Percentiles rank a stretch among this genome's conserved stretches.
phyloP scores from a whole-genome alignment of 2,888 invertebrate genomes.

The Conus canariensis region DNA sequence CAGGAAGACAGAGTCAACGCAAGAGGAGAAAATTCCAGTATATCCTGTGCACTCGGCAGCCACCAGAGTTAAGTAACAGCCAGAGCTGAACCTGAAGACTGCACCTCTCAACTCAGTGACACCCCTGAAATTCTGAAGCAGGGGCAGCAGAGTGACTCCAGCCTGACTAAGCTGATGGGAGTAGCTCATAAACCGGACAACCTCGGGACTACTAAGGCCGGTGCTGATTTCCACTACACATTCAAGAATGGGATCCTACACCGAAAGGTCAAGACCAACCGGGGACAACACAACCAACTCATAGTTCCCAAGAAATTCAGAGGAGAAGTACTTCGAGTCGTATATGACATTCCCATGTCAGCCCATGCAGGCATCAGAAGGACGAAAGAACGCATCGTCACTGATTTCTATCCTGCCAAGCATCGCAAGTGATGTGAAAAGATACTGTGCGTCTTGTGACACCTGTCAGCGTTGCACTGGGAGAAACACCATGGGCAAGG shows the following conservation, averaged over 20 bases:
- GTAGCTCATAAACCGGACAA: neutral
- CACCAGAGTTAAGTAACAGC: no score
- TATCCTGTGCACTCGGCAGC: no score
- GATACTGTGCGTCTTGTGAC: slow-evolving; percentile 6
- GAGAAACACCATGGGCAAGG: neutral
- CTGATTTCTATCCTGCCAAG: neutral
- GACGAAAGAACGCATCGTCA: neutral
- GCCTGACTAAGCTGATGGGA: neutral
- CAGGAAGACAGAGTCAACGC: neutral
- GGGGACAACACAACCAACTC: neutral
- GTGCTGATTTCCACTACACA: neutral
- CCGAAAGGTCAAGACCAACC: neutral
- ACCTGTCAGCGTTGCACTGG: slow-evolving; percentile 4
- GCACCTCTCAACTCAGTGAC: no score
- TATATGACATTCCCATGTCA: no score
- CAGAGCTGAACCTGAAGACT: no score
- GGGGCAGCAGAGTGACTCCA: no score
- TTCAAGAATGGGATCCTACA: neutral
- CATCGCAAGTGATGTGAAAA: neutral
- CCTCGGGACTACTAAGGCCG: neutral
- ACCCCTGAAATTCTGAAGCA: no score
- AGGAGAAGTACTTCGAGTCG: neutral
- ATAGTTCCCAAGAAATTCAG: neutral
- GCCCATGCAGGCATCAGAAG: neutral
- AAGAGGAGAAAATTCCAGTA: no score